Evolutionary conservation across 2,888 invertebrate species (phyloP).

Genomic region (Cosmopolites sordidus): DNA sequence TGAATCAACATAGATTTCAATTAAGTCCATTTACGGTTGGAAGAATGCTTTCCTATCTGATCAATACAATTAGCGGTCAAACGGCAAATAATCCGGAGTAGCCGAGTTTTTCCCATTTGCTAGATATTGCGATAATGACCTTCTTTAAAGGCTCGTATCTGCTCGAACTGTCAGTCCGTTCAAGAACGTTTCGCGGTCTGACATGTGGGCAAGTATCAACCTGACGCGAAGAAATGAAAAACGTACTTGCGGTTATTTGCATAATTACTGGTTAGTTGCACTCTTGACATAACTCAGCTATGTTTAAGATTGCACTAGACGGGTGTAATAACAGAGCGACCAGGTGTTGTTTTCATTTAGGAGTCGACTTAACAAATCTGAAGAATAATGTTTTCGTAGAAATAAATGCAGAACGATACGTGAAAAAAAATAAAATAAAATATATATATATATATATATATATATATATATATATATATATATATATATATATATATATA

Average conservation of each 20-base stretch:
- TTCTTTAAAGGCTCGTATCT: conserved; percentile 1
- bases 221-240: not conserved
- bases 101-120: not conserved
- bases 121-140: not conserved
- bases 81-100: no score
- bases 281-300: conserved; percentile 14
- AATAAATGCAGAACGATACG: no score
- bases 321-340: conserved; percentile 13
- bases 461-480: no score
- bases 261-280: conserved; percentile 20
- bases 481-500: no score
- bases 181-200: not conserved
- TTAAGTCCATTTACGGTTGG: not conserved
- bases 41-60: not conserved
- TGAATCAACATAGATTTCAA: no score
- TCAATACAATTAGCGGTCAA: not conserved
- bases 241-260: conserved; percentile 6
- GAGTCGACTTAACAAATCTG: no score
- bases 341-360: conserved; percentile 15
- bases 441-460: no score
- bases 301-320: conserved; percentile 10
- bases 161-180: conserved; percentile 2
- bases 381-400: no score
- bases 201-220: conserved; percentile 5
- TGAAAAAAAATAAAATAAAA: no score